Evolutionary conservation across 53 echinoderm and acorn worm genomes (phyloP), one percentile per base, ranked within the genome.

Genomic region (Holothuria leucospilota): DNA sequence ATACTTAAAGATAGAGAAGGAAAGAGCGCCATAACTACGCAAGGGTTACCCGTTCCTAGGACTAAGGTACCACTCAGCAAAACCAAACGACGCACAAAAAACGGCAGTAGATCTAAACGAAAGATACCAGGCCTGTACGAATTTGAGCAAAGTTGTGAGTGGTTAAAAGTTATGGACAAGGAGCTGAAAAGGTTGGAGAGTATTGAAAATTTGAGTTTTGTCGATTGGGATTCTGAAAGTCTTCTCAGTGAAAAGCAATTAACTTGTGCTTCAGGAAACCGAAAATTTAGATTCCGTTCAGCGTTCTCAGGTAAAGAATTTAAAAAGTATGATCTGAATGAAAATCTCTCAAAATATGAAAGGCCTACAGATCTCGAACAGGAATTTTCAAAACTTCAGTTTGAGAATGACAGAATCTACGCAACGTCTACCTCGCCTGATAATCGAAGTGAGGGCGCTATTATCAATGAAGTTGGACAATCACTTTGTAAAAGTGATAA

Each of bases 201-300:
- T 52, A 46, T 83, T 29, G 84, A 83, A 67, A 83, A 83, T 66
- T 66, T 83, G 26, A 83, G 84, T 67, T 83, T 83, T 52, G 68
- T 83, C 5, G 84, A 83, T 38, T 66, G 68, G 65, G 84, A 83
- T 66, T 83, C 84, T 18, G 84, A 66, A 42, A 64, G 84, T 29
- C 65, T 67, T 64, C 53, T 83, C 40, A 83, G 84, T 67, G 84
- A 83, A 25, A 67, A 83, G 30, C 64, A 65, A 40, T 34, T 80
- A 59, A 61, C 20, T 4, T 60, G 0, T 51, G 21, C 38, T 21
- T 56, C 56, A 0, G 80, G 80, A 15, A 61, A 61, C 61, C 61
- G 80, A 51, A 80, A 80, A 60, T 80, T 60, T 61, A 80, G 34
- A 61, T 80, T 80, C 39, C 80, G 80, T 11, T 53, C 52, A 16